phyloP scores from a whole-genome alignment of 2,888 invertebrate species.

The Pyrrhia umbra region DNA sequence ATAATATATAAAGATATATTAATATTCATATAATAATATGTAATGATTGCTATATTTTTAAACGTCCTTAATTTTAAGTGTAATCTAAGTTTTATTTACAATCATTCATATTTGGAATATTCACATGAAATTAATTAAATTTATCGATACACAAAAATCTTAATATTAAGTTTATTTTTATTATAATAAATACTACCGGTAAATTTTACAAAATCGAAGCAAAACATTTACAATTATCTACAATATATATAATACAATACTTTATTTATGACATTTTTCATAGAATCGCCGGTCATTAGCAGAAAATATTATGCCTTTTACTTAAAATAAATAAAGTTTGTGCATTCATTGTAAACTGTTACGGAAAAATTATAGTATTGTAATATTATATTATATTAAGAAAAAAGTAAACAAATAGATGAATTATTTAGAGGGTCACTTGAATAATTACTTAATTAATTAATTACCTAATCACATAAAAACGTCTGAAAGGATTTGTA shows the following conservation, averaged over 20 bases:
- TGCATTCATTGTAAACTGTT: too few species aligned
- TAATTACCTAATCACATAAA: too few species aligned
- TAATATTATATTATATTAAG: too few species aligned
- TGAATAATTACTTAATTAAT: background rate
- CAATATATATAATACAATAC: background rate
- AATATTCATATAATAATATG: background rate
- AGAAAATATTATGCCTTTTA: background rate
- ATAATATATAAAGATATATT: too few species aligned
- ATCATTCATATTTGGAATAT: slow-evolving; percentile 66
- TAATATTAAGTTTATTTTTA: slow-evolving; percentile 11
- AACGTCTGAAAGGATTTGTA: too few species aligned
- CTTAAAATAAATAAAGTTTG: too few species aligned
- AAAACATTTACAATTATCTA: background rate
- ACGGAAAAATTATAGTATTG: too few species aligned
- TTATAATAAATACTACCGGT: background rate
- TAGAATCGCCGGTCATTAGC: slow-evolving; percentile 8
- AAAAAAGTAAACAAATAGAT: too few species aligned
- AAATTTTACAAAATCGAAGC: slow-evolving; percentile 27
- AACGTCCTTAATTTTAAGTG: background rate
- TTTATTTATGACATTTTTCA: background rate
- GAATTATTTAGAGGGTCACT: too few species aligned
- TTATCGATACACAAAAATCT: slow-evolving; percentile 19
- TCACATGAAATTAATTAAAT: slow-evolving; percentile 22
- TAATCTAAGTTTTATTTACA: slow-evolving; percentile 33
- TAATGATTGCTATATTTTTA: background rate